These are phyloP conservation scores for Chunga burmeisteri DNA, from an alignment of 2,113 vertebrate genomes.

Conservation along the genomic window DNA sequence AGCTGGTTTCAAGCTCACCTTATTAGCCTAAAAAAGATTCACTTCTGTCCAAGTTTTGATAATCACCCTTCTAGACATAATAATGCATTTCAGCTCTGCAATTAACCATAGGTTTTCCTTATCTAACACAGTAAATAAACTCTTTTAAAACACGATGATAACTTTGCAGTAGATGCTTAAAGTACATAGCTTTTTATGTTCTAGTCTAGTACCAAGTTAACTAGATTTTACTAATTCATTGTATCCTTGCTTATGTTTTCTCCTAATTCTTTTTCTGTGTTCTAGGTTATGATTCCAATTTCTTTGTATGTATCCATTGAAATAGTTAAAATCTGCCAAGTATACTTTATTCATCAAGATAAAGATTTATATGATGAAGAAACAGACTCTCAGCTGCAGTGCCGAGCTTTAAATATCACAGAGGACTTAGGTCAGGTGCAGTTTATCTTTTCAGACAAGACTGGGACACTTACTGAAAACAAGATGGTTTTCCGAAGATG, in stretches of 20 bases:
- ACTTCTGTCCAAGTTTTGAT: constrained; percentile 43
- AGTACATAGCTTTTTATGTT: not conserved
- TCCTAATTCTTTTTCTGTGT: not conserved
- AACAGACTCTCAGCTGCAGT: constrained; percentile 91
- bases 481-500: constrained; percentile 98
- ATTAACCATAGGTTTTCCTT: constrained; percentile 26
- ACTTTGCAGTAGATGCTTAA: constrained; percentile 10
- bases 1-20: constrained; percentile 42
- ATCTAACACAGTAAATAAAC: constrained; percentile 19
- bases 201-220: not conserved
- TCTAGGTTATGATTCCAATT: constrained; percentile 94
- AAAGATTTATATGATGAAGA: constrained; percentile 94
- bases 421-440: constrained; percentile 97
- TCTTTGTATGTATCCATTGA: constrained; percentile 98
- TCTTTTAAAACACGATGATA: constrained; percentile 20
- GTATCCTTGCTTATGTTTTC: not conserved
- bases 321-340: constrained; percentile 97
- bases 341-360: constrained; percentile 97
- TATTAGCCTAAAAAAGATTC: constrained; percentile 28
- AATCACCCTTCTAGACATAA: constrained; percentile 7
- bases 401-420: constrained; percentile 94
- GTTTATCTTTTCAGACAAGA: constrained; percentile 98
- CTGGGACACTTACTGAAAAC: constrained; percentile 96
- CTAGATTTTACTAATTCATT: not conserved
- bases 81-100: constrained; percentile 25